Evolutionary conservation across 2,888 invertebrate species (phyloP), one percentile per base, ranked within the genome.

Genomic region (Conchocele bisecta): DNA sequence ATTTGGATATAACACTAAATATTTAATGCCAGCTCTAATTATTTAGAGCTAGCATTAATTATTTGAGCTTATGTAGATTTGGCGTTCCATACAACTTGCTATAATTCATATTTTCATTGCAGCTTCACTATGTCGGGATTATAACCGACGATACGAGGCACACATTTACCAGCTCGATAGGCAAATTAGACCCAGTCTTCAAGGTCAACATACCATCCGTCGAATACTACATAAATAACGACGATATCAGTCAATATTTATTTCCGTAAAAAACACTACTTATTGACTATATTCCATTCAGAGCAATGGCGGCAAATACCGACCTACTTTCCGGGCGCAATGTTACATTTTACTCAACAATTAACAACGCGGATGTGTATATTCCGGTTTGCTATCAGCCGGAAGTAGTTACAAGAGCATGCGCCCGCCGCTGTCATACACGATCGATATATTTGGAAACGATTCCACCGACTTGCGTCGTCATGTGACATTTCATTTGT

Each of bases 111-210:
- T 24, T 20, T 20, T 28, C 7, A n/a, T 75, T 75, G 17, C 37
- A 75, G 75, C 42, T 75, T 6, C 75, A 75, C 24, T 75, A 71
- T 59, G 70, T 60, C 29, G 75, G 71, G 0, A 37, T 75, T 13
- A 39, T 75, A 5, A 67, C 69, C 15, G 24, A 66, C 3, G 63
- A 58, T 22, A 41, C 58, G 0, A 50, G 63, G 24, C 33, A 13
- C 20, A 46, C n/a, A 17, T 15, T 72, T 11, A 24, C 24, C 5
- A 29, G 46, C 41, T 46, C 17, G 7, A 29, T 6, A 3, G n/a
- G 31, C 6, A 28, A 1, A 6, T 1, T 20, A n/a, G 6, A 17
- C 7, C 35, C 35, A 29, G 50, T 71, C 11, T 35, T 13, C 24
- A 9, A 22, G 4, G 13, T 39, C 11, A 15, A 33, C 4, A 5